These are phyloP conservation scores for Carapus acus DNA, from an alignment of 2,797 vertebrate species.

Conservation along the genomic window DNA sequence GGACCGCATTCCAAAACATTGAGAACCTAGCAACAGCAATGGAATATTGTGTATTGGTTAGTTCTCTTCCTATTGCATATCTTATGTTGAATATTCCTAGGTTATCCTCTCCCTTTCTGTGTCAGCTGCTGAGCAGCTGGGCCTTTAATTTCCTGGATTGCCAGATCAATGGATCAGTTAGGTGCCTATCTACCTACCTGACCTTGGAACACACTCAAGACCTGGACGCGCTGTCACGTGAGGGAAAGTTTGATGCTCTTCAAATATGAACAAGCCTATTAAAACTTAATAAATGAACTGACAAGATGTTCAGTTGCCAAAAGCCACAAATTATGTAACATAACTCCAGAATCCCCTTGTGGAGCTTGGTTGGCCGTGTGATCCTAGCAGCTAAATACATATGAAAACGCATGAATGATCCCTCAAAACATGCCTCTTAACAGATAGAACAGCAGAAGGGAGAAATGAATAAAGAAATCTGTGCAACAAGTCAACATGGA, in stretches of 20 bases:
- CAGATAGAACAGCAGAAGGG: background rate
- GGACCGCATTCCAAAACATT: no score
- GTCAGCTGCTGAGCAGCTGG: no score
- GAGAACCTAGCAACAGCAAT: no score
- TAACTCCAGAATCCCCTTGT: background rate
- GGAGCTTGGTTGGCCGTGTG: background rate
- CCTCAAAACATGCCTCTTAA: background rate
- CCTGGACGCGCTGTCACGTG: background rate
- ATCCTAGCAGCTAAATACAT: background rate
- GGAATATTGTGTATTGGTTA: no score
- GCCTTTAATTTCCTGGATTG: no score
- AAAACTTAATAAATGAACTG: background rate
- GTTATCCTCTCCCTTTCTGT: no score
- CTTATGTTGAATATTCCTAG: background rate
- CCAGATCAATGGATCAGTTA: no score
- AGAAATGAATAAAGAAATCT: slow-evolving; percentile 3
- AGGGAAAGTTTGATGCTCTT: background rate
- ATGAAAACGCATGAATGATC: background rate
- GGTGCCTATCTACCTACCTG: no score
- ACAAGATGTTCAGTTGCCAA: background rate
- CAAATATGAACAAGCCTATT: background rate
- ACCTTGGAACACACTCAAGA: background rate
- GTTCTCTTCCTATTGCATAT: background rate
- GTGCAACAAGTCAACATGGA: slow-evolving; percentile 21
- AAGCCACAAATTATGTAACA: background rate